Percentiles rank a stretch among this genome's conserved stretches.
Evolutionary conservation across 2,113 vertebrate genomes (phyloP).

Genomic region (Paralichthys olivaceus): DNA sequence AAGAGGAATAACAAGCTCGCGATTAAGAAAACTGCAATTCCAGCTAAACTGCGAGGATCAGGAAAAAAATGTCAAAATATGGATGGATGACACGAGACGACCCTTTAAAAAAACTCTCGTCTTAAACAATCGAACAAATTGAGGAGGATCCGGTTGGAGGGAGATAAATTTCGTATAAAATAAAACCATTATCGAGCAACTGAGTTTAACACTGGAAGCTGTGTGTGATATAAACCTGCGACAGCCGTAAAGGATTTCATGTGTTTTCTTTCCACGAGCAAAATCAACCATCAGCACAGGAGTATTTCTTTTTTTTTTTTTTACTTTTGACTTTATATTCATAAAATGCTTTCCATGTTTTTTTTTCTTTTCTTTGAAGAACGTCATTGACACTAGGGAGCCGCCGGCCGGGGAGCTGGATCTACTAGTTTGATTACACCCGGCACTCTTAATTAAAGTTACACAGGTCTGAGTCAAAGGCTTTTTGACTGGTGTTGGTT

Average conservation of each 20-base stretch:
- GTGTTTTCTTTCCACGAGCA: slow-evolving; percentile 15
- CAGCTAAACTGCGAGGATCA: slow-evolving; percentile 56
- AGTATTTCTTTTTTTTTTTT: background rate
- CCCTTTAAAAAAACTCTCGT: background rate
- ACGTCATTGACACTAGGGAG: slow-evolving; percentile 57
- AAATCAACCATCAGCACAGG: slow-evolving; percentile 23
- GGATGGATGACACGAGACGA: slow-evolving; percentile 17
- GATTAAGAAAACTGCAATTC: slow-evolving; percentile 64
- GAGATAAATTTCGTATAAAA: background rate
- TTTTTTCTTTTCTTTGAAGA: slow-evolving; percentile 61
- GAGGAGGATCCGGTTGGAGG: background rate
- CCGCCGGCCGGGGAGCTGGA: slow-evolving; percentile 59
- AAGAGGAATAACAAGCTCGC: slow-evolving; percentile 58
- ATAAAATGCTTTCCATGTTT: slow-evolving; percentile 56
- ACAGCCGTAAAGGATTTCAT: background rate
- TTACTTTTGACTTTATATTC: slow-evolving; percentile 57
- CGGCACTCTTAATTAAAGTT: slow-evolving; percentile 78
- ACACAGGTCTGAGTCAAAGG: slow-evolving; percentile 77
- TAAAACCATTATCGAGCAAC: background rate
- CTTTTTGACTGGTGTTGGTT: slow-evolving; percentile 76
- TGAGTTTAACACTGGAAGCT: no score
- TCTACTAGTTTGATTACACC: slow-evolving; percentile 75
- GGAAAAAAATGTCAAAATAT: slow-evolving; percentile 38
- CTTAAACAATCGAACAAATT: background rate
- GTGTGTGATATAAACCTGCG: no score